Base-by-base conservation (phyloP, 2,888 invertebrate genomes). In the Camponotus fellah region DNA sequence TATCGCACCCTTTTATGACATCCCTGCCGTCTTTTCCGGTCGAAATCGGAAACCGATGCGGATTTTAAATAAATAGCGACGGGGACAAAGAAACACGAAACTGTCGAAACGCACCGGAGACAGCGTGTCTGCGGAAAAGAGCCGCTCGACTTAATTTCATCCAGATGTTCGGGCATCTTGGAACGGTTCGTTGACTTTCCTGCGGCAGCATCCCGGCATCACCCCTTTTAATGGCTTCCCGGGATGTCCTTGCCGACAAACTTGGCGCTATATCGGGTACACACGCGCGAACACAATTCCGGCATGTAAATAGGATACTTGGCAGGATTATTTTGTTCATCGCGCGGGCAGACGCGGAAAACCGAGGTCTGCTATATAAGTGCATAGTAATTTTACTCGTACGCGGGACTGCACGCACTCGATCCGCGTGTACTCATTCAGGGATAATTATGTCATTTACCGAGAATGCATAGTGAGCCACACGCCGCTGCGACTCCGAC, bases 181-280 rank as follows among this genome's bases (percentile, higher is more conserved):
- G 88, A 88, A 89, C 88, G 91, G 91, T 90, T 88, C 91, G 87
- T 90, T 90, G 91, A 90, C 90, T 90, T 91, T 89, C 83, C 85
- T 80, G 65, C 85, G 74, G 68, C 58, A 64, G 68, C 56, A 68
- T 60, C 53, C 76, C 82, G 68, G 43, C 69, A 65, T 87, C 88
- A 82, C 79, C 84, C 87, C 85, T 84, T 84, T 85, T 84, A 89
- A 90, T 74, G 85, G 82, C 79, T 81, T 86, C 85, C 85, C 60
- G 74, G 74, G 85, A 87, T 85, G 85, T 85, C 84, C 87, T 87
- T 75, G 86, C 81, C 87, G 88, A 81, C 86, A 64, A 83, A 82
- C 69, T 66, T 76, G 58, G 49, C 56, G 62, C 82, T 37, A 49
- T 74, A 37, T 80, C 65, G 87, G 69, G 65, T 58, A 68, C 58